Base-by-base conservation (phyloP, 2,797 vertebrate genomes). In the Chanos chanos region DNA sequence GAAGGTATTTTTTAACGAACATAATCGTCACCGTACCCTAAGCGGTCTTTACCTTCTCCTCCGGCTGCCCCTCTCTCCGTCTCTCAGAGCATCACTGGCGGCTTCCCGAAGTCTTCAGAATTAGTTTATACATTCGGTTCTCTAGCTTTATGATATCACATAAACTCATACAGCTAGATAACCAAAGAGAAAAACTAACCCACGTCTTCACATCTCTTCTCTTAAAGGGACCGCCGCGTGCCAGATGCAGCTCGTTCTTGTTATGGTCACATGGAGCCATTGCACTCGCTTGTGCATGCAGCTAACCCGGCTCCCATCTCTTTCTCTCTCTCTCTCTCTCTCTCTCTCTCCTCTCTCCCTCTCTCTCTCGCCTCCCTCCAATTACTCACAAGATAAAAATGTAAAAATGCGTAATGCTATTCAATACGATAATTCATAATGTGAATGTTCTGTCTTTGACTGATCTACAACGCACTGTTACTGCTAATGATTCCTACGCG, bases 111-210 rank as follows among this genome's bases (percentile, higher is more conserved):
- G 93, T 88, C 80, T 45, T 77, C 73, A 52, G 87, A 78, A 92
- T 48, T 83, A 91, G 92, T 94, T 95, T 91, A 78, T 95, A 94
- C 93, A 89, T 96, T 96, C 94, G 94, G 94, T 96, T 96, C 91
- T 94, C 94, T 95, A 96, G 94, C 94, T 96, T 96, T 96, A 96
- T 96, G 94, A 96, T 89, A 94, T 94, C 90, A 87, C 88, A 92
- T 90, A 93, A 83, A 87, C 86, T 89, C 88, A 89, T 89, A 89
- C 88, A 89, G 88, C 88, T 89, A 89, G 88, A 87, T 88, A 89
- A 89, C 88, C 88, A 89, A 89, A 89, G 88, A 89, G 73, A 88
- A 79, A 86, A 89, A 83, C 85, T 84, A 71, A 74, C 81, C 83
- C 83, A 77, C 75, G 76, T 87, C 80, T n/a, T n/a, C n/a, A n/a